Percentiles rank a stretch among this genome's conserved stretches.
Evolutionary conservation across 92 coral and sea anemone genomes (phyloP).

Genomic region (Parazoanthus swiftii): DNA sequence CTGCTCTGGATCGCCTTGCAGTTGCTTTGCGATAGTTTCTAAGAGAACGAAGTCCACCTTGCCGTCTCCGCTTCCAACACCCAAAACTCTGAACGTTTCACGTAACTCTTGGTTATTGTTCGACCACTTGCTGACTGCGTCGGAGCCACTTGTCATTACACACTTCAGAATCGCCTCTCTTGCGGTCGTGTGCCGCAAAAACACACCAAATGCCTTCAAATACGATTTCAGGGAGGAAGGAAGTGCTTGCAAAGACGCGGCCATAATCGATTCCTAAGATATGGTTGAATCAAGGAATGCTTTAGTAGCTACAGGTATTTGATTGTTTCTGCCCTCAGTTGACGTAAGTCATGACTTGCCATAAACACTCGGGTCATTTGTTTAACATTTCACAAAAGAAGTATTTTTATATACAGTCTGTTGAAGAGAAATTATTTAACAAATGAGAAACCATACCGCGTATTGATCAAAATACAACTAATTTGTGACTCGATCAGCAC

Average conservation of each 20-base stretch:
- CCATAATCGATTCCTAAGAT: background rate
- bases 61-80: slow-evolving; percentile 59
- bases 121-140: slow-evolving; percentile 29
- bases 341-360: background rate
- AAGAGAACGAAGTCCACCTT: slow-evolving; percentile 45
- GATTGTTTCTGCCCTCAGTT: background rate
- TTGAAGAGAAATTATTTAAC: background rate
- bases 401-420: background rate
- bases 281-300: no score
- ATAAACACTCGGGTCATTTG: background rate
- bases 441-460: background rate
- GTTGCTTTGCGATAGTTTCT: slow-evolving; percentile 49
- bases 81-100: slow-evolving; percentile 43
- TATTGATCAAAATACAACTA: background rate
- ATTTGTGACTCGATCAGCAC: background rate
- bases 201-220: slow-evolving; percentile 42
- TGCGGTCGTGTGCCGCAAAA: slow-evolving; percentile 52
- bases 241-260: slow-evolving; percentile 1
- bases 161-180: slow-evolving; percentile 52
- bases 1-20: background rate
- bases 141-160: slow-evolving; percentile 33
- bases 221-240: slow-evolving; percentile 42
- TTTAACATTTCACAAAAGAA: background rate
- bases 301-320: background rate
- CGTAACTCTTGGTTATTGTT: slow-evolving; percentile 15